phyloP scores from a whole-genome alignment of 1,140 invertebrate genomes.

The Wiebesia pumilae region DNA sequence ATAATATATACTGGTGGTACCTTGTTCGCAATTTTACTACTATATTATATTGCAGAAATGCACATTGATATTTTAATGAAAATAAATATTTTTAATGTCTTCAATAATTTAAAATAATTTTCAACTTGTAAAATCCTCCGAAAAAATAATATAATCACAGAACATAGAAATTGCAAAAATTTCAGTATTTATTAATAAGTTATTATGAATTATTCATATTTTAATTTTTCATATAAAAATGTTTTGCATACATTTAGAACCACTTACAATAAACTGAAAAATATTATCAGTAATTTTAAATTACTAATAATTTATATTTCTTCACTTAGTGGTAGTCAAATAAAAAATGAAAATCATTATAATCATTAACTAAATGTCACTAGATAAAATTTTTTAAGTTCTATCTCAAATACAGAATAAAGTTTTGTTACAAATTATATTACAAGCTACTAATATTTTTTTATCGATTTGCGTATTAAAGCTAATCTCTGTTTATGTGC shows the following conservation, averaged over 20 bases:
- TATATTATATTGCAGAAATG: too few species aligned
- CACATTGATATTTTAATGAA: too few species aligned
- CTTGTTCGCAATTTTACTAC: too few species aligned
- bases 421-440: slow-evolving; percentile 8
- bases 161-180: neutral
- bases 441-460: slow-evolving; percentile 85
- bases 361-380: slow-evolving; percentile 20
- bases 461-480: slow-evolving; percentile 92
- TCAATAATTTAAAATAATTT: neutral
- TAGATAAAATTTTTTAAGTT: neutral
- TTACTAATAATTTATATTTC: slow-evolving; percentile 22
- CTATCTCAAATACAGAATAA: neutral
- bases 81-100: too few species aligned
- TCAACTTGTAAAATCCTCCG: neutral
- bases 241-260: neutral
- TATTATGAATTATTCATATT: slow-evolving; percentile 17
- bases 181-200: slow-evolving; percentile 23
- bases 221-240: slow-evolving; percentile 25
- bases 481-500: slow-evolving; percentile 96
- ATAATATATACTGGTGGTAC: too few species aligned
- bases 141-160: neutral
- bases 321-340: slow-evolving; percentile 29
- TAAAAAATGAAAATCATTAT: slow-evolving; percentile 27
- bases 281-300: slow-evolving; percentile 7
- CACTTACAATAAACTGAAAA: neutral